Evolutionary conservation across 2,113 vertebrate species (phyloP).

Genomic region (Pteropus alecto): DNA sequence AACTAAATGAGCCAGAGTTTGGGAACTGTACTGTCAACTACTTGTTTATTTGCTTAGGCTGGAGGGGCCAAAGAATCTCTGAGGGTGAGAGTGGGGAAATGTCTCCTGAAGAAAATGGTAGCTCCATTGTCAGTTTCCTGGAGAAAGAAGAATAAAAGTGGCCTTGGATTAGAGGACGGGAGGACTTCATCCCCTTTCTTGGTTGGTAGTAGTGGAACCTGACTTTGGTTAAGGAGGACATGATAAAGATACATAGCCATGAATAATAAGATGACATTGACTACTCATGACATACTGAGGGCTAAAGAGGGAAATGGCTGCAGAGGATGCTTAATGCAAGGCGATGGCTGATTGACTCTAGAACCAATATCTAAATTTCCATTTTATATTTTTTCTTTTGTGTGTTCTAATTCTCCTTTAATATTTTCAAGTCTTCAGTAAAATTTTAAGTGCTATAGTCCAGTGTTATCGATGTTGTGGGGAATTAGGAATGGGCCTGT

Average conservation of each 20-base stretch:
- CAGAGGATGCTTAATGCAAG: neutral
- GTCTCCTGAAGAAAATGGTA: neutral
- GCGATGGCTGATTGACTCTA: neutral
- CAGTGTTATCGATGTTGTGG: neutral
- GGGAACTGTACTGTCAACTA: neutral
- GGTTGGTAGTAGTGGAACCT: neutral
- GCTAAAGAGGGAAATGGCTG: neutral
- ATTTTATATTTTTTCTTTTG: neutral
- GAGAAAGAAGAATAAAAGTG: slow-evolving; percentile 1
- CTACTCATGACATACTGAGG: neutral
- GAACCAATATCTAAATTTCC: neutral
- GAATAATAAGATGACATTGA: neutral
- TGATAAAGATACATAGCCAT: neutral
- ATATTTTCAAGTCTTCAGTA: neutral
- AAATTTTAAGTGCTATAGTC: neutral
- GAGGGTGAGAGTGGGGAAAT: neutral
- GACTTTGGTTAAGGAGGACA: neutral
- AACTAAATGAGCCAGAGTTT: neutral
- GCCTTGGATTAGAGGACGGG: neutral
- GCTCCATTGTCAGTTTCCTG: neutral
- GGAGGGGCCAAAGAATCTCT: neutral
- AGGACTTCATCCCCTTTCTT: neutral
- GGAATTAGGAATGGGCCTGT: neutral
- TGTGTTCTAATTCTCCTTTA: neutral
- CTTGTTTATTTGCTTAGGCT: neutral